Evolutionary conservation across 2,113 vertebrate species (phyloP), one percentile per base, ranked within the genome.

Genomic region (Strigops habroptila): DNA sequence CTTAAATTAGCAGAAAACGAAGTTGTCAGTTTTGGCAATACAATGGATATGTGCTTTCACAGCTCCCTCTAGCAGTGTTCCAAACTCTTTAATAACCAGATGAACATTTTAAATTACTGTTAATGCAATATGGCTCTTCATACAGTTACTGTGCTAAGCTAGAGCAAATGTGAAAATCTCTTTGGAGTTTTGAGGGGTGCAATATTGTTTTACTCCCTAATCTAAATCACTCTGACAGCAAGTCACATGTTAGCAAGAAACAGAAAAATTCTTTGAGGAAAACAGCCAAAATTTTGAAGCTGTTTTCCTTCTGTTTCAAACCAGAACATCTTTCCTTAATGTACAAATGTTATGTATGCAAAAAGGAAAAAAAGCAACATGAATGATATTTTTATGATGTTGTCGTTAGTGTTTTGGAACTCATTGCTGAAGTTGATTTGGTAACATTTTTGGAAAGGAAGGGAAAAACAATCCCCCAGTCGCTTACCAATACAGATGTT

Each of bases 51-150:
- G 39, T 93, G 59, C 75, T 82, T 93, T 93, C 90, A 88, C 82
- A 60, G 82, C 85, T 93, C 92, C 82, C 73, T 93, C 60, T 83
- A 90, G 86, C 80, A 93, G 77, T 12, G 30, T 78, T 88, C 33
- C 4, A 12, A 22, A 71, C 30, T 44, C 35, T 18, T 67, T 68
- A 59, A 81, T 92, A 84, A 48, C 21, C 33, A 51, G 80, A 67
- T 59, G 65, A 75, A 41, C 43, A 23, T 71, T 55, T n/a, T 55
- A 74, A 74, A 67, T 74, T 14, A 6, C 80, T 81, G 43, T 59
- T 93, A 78, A 31, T 49, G 25, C 25, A 81, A 5, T 67, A 59
- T 91, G 69, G 37, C 37, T 88, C 39, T 86, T 96, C n/a, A 19
- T 86, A 67, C 30, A 55, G 51, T 82, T 70, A 51, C 79, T 77